A percentile compares a stretch with the other conserved stretches of the same genome.
Evolutionary conservation across 2,113 vertebrate genomes (phyloP).

Genomic region (Corapipo altera): DNA sequence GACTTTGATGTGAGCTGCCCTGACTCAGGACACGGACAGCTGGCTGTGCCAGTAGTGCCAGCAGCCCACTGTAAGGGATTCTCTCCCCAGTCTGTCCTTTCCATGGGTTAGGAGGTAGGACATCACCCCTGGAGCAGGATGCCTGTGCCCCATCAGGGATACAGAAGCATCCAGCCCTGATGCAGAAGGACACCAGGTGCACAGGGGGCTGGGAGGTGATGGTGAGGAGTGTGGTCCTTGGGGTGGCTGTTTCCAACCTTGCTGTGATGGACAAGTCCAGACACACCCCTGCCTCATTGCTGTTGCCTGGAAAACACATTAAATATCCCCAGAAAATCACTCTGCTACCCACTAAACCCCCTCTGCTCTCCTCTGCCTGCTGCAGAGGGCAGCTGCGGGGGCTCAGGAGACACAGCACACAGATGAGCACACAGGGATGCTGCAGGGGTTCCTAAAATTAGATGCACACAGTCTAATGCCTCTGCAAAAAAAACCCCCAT

Average conservation of each 20-base stretch:
- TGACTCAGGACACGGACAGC: rapidly evolving
- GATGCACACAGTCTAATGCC: background rate
- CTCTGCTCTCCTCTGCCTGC: background rate
- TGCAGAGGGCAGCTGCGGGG: background rate
- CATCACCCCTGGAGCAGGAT: background rate
- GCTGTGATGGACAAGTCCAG: background rate
- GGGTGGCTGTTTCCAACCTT: background rate
- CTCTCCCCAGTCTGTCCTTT: background rate
- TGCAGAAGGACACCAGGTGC: background rate
- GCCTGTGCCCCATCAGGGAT: background rate
- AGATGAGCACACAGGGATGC: background rate
- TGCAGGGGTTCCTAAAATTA: background rate
- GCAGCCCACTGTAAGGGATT: background rate
- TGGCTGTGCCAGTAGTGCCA: background rate
- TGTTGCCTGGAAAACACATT: background rate
- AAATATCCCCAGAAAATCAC: background rate
- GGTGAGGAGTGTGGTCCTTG: background rate
- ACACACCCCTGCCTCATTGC: background rate
- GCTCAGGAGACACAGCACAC: background rate
- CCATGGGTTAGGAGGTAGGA: background rate
- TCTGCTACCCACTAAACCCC: no score
- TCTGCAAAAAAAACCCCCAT: rapidly evolving
- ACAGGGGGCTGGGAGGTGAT: background rate
- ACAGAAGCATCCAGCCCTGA: background rate
- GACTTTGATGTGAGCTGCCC: rapidly evolving